Base-by-base conservation (phyloP, 2,888 invertebrate genomes). In the Trissolcus japonicus region DNA sequence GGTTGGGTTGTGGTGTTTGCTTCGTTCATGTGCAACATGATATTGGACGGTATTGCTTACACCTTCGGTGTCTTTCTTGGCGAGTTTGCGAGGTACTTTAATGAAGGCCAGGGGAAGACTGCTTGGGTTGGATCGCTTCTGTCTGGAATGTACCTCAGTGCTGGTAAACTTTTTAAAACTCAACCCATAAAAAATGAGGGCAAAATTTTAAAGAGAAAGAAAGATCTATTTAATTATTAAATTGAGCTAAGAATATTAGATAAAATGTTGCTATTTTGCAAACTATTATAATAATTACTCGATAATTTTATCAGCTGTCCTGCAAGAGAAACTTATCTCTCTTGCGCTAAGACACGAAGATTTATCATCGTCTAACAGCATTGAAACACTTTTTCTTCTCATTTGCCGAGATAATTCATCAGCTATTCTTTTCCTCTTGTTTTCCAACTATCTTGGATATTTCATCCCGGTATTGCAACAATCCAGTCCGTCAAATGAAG, bases 31-130 rank as follows among this genome's bases (percentile, higher is more conserved):
- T 97, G 97, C 90, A 98, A 99, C 92, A 93, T 99, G 91, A 95
- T 99, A 83, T 98, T 99, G 69, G 99, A 99, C 89, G 99, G 97
- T 83, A 97, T 99, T 79, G 96, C 98, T n/a, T 99, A 98, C 90
- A 97, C 98, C 6, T 99, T 99, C 89, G 98, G 99, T 63, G 95
- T 98, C 86, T 96, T 97, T 91, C 92, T 97, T 55, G 92, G 93
- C 29, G 94, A 95, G 85, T 94, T 97, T 84, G 95, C 95, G 76
- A 90, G 90, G 1, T 94, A 94, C 87, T 99, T 96, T 88, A 93
- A 93, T 21, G 95, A 95, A 86, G 95, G 96, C 65, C 95, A 95
- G 85, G 96, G 96, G 66, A 96, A 94, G 80, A 95, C 95, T 43
- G 96, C 98, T 57, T 96, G 97, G 95, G 96, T 97, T 69, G 98